Conservation (phyloP, 2,888 invertebrate species). For the Pachliopta kotzebuea region DNA sequence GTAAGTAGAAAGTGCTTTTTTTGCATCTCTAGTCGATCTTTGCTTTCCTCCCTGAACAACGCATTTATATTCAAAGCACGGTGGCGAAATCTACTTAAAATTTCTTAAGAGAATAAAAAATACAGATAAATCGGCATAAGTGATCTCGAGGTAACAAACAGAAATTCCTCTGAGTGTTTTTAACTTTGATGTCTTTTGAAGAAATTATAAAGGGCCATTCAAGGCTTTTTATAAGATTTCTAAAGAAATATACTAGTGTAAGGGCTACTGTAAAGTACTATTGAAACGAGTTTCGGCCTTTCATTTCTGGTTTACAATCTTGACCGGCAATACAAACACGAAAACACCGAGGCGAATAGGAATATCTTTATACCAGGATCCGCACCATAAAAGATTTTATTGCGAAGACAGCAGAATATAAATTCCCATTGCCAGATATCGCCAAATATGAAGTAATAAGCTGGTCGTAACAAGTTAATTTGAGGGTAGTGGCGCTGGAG, state of each 20-base stretch:
- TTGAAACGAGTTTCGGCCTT: not conserved
- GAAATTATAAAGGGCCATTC: slow-evolving; percentile 1
- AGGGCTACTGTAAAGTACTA: slow-evolving; percentile 10
- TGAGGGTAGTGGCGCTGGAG: slow-evolving; percentile 46
- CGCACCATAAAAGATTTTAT: slow-evolving; percentile 22
- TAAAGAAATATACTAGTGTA: not conserved
- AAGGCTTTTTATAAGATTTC: not conserved
- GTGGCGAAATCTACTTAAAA: slow-evolving; percentile 15
- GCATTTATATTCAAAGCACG: slow-evolving; percentile 20
- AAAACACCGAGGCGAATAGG: slow-evolving; percentile 33
- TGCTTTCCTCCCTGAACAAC: slow-evolving; percentile 13
- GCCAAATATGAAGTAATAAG: slow-evolving; percentile 30
- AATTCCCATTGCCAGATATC: slow-evolving; percentile 25
- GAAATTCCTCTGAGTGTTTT: slow-evolving; percentile 4
- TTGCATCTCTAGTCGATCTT: slow-evolving; percentile 11
- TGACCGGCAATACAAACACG: slow-evolving; percentile 8
- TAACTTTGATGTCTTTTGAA: slow-evolving; percentile 13
- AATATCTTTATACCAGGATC: slow-evolving; percentile 19
- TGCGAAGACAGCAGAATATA: slow-evolving; percentile 20
- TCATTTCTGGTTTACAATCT: slow-evolving; percentile 13
- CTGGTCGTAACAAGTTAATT: slow-evolving; percentile 43
- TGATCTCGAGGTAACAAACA: not conserved
- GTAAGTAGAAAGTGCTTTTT: slow-evolving; percentile 23
- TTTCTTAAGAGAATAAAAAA: slow-evolving; percentile 11
- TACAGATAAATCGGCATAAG: slow-evolving; percentile 19